Evolutionary conservation across 1,140 invertebrate species (phyloP), one percentile per base, ranked within the genome.

Genomic region (Eulimnadia texana): DNA sequence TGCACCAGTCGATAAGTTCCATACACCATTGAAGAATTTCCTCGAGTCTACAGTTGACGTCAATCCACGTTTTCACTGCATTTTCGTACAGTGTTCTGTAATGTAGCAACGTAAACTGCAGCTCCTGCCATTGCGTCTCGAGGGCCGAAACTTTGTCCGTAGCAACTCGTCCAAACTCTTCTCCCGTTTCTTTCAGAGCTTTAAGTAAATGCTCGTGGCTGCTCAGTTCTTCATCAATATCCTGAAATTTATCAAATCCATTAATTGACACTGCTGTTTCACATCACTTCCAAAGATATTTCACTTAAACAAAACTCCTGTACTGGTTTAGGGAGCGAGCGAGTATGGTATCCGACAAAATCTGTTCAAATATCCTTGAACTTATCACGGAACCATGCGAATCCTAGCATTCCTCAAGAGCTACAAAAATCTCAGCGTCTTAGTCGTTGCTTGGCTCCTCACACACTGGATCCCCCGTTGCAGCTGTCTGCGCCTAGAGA

Each of bases 201-300:
- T 19, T 63, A 63, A 67, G 64, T 50, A 51, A 57, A 20, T 58
- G 27, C 28, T 67, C 64, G 52, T 60, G 56, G 2, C 13, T 13
- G 2, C 51, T 75, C 20, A 90, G 66, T 70, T 89, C 86, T 64
- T 80, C 77, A 68, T 88, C 84, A 0, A 90, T 73, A 20, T 85
- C 72, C 28, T 79, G 75, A 0, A 56, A 56, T 23, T 20, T 9
- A 50, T 20, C 50, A 50, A 50, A 52, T n/a, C n/a, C n/a, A n/a
- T n/a, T n/a, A n/a, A n/a, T n/a, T n/a, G n/a, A n/a, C n/a, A n/a
- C n/a, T n/a, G n/a, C n/a, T n/a, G n/a, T n/a, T n/a, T n/a, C n/a
- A n/a, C n/a, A n/a, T n/a, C n/a, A n/a, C n/a, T n/a, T n/a, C n/a
- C n/a, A n/a, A n/a, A n/a, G n/a, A n/a, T n/a, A n/a, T n/a, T n/a